Base-by-base conservation (phyloP, 2,113 vertebrate genomes). In the Rhea americana region DNA sequence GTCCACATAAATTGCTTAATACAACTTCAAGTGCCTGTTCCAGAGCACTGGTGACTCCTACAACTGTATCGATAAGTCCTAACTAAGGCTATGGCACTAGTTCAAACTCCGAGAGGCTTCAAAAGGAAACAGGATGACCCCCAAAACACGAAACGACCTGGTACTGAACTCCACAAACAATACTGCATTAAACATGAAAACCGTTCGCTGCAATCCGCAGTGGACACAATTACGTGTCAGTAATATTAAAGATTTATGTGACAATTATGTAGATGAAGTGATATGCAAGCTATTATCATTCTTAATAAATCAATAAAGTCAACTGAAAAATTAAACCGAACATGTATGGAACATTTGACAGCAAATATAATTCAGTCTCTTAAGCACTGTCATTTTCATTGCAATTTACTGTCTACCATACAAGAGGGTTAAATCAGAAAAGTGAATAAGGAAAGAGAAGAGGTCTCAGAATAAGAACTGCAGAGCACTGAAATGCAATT, bases 261-360 rank as follows among this genome's bases (percentile, higher is more conserved):
- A 91, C 81, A 94, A 91, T 94, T 95, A 95, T 87, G 65, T 85
- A 71, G 80, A 96, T 91, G 87, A 74, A 89, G 85, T 47, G 58
- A 91, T 90, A 83, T 51, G 22, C 90, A 91, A 73, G 90, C 80
- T 90, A 92, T 93, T 95, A 90, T 96, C 79, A 95, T 95, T 95
- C 85, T 97, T 90, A 95, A 94, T 95, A 93, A 94, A 90, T 92
- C 92, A 97, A 87, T 95, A 96, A 89, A 90, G 59, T 82, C 72
- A 94, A 96, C 95, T 93, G 93, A 93, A 97, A 95, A 96, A 96
- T 95, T 90, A 93, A 96, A 96, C 67, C 92, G 85, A 85, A 96
- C 79, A 92, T 93, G 48, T 77, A 92, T 74, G 56, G 86, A 89
- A 76, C 79, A 82, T 91, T 79, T 95, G 76, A 90, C 70, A 93